Conservation (phyloP, 2,113 vertebrate genomes). For the Microcebus tavaratra region DNA sequence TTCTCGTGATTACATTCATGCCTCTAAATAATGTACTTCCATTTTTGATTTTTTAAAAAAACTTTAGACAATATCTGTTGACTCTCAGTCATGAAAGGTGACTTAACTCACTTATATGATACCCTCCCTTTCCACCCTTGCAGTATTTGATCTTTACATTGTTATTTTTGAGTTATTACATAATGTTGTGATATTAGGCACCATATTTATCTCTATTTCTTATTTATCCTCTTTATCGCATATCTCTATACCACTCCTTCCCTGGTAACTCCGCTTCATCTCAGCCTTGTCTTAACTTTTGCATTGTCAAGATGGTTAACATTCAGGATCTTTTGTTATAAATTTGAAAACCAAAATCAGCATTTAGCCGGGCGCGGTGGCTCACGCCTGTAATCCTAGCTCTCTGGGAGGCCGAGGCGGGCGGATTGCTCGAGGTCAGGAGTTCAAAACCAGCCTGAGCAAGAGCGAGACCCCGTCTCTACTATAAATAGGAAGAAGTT, state of each 20-base stretch:
- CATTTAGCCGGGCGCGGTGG: too few species aligned
- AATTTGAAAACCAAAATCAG: conserved; percentile 14
- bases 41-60: not conserved
- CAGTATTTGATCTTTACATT: not conserved
- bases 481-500: too few species aligned
- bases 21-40: not conserved
- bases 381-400: too few species aligned
- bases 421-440: too few species aligned
- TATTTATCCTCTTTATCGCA: not conserved
- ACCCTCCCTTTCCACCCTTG: not conserved
- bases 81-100: not conserved
- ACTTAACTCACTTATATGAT: not conserved
- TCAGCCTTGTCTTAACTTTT: not conserved
- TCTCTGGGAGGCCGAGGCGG: too few species aligned
- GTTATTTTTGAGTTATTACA: conserved; percentile 38
- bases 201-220: not conserved
- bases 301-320: conserved; percentile 16
- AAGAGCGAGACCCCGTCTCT: too few species aligned
- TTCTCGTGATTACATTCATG: not conserved
- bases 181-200: not conserved
- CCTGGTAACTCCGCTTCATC: not conserved
- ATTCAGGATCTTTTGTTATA: not conserved
- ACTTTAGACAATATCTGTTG: not conserved
- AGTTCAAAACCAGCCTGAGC: too few species aligned
- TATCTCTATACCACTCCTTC: not conserved